Evolutionary conservation across 2,797 vertebrate species (phyloP), one percentile per base, ranked within the genome.

Genomic region (Sparus aurata): DNA sequence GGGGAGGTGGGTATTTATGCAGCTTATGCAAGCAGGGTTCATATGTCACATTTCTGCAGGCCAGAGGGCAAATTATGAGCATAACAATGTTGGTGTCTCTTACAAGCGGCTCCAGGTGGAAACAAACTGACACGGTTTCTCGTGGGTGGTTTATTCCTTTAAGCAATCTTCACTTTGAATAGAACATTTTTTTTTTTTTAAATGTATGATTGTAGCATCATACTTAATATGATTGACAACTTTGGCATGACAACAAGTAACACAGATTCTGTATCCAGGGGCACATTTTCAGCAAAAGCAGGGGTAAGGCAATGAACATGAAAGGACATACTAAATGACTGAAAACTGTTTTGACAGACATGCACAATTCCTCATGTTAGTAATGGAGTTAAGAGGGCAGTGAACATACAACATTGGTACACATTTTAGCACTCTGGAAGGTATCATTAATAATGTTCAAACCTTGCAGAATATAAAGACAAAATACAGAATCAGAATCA

Each of bases 91-190:
- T 47, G 12, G 22, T 5, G 17, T 58, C 60, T 86, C 73, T 72
- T 41, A 9, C 11, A n/a, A 54, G 58, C 63, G n/a, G 68, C 67
- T 82, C 60, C 34, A 17, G 61, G 25, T 58, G 54, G 10, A 60
- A 78, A 57, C 43, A 46, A 55, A 66, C 50, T 15, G 53, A 60
- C 46, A 22, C 16, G 45, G 41, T 52, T 83, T 69, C 43, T 49
- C 6, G 77, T 84, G 80, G 79, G 69, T 54, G 77, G 52, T 76
- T 77, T 58, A 59, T 62, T 68, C 66, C 77, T 71, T 58, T 12
- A 20, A 61, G 66, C 65, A 15, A 53, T 68, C 20, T 61, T 60
- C 18, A 61, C 20, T 59, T 22, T 22, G 41, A 74, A 34, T 58
- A 46, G 47, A 68, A 65, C 43, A 27, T 50, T 60, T 43, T 38